A percentile compares a stretch with the other conserved stretches of the same genome.
Evolutionary conservation across 2,113 vertebrate genomes (phyloP).

Genomic region (Plecotus auritus): DNA sequence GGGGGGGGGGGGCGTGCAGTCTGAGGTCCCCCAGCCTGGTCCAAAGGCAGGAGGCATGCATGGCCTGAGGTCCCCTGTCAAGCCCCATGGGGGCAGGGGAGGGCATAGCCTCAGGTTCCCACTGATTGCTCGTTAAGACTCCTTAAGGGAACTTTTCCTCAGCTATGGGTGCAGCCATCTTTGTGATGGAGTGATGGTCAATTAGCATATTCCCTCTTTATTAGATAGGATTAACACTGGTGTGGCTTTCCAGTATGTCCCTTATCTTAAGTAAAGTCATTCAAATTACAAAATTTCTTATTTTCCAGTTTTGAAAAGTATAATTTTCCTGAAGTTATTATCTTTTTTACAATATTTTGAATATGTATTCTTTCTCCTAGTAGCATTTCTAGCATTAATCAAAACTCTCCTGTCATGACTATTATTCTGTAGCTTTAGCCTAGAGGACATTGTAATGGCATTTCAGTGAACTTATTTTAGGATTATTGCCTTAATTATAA

Average conservation of each 20-base stretch:
- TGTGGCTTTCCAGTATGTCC: neutral
- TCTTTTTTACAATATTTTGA: conserved; percentile 11
- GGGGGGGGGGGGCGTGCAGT: too few species aligned
- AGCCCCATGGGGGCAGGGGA: too few species aligned
- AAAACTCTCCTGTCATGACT: neutral
- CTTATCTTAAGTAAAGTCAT: neutral
- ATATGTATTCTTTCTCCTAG: neutral
- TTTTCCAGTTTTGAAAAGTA: neutral
- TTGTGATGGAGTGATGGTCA: too few species aligned
- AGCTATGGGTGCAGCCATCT: too few species aligned
- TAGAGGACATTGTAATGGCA: neutral
- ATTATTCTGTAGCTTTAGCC: neutral
- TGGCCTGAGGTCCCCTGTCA: too few species aligned
- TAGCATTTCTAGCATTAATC: neutral
- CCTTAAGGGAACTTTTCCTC: too few species aligned
- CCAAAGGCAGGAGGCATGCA: too few species aligned
- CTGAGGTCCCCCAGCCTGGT: too few species aligned
- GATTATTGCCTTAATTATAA: neutral
- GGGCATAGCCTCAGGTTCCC: too few species aligned
- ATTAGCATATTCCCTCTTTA: too few species aligned
- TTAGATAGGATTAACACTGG: neutral
- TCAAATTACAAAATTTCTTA: neutral
- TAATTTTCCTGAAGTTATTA: neutral
- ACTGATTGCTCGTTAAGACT: too few species aligned
- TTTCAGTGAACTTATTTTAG: neutral